Conservation (phyloP, 2,113 vertebrate genomes). For the Passer domesticus region DNA sequence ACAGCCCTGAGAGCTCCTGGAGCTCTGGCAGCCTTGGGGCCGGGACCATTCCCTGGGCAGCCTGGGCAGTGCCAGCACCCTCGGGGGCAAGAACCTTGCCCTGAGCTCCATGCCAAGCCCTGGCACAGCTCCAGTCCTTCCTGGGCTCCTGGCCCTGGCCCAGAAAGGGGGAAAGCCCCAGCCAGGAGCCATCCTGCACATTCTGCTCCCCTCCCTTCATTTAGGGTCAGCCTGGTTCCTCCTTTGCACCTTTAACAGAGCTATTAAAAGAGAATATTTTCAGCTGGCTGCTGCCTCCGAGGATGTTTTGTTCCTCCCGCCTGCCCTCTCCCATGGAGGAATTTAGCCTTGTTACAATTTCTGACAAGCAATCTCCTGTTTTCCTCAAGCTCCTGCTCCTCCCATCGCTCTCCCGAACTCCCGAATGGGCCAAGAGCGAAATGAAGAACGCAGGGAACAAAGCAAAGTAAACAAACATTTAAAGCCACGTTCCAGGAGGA, state of each 20-base stretch:
- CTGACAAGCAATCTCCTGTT: slow-evolving; percentile 9
- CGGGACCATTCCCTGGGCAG: background rate
- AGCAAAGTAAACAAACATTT: slow-evolving; percentile 29
- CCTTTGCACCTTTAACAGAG: background rate
- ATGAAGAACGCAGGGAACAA: background rate
- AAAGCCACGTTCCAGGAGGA: background rate
- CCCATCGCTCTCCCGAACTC: background rate
- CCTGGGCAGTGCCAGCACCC: background rate
- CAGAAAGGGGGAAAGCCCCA: background rate
- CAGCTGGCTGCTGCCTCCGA: background rate
- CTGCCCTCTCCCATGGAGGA: background rate
- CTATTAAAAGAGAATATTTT: background rate
- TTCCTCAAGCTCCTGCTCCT: background rate
- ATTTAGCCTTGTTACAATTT: background rate
- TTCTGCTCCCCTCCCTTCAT: background rate
- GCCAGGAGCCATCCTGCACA: background rate
- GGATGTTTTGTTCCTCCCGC: background rate
- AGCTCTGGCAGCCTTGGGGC: background rate
- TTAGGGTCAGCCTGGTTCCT: background rate
- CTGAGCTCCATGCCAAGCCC: too few species aligned
- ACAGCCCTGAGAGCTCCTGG: background rate
- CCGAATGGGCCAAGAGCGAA: background rate
- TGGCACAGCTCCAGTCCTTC: too few species aligned
- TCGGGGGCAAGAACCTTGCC: too few species aligned
- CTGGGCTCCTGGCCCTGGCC: background rate